A percentile compares a stretch with the other conserved stretches of the same genome.
Evolutionary conservation across 2,888 invertebrate genomes (phyloP).

Genomic region (Drosophila setosimentum): DNA sequence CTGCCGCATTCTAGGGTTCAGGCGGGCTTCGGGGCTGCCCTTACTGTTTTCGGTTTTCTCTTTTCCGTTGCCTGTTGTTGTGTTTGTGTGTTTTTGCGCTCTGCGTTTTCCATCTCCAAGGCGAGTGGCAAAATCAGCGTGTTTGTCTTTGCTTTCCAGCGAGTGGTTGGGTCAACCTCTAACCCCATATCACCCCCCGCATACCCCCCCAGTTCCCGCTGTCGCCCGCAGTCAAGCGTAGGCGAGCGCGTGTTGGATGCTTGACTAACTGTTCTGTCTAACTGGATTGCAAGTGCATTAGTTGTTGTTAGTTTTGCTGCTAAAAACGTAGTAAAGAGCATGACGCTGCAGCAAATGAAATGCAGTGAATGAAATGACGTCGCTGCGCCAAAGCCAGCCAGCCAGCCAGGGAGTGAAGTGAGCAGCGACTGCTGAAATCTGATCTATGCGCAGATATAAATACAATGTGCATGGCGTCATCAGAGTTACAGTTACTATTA

Average conservation of each 20-base stretch:
- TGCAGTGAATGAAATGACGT: constrained; percentile 76
- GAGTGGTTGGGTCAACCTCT: constrained; percentile 13
- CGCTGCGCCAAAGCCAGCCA: constrained; percentile 44
- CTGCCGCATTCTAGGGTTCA: constrained; percentile 66
- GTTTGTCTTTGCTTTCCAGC: constrained; percentile 77
- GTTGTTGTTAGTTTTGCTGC: constrained; percentile 34
- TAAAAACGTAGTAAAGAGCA: constrained; percentile 70
- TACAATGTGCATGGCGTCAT: constrained; percentile 4
- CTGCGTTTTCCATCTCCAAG: constrained; percentile 53
- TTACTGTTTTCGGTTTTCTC: not conserved
- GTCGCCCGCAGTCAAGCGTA: constrained; percentile 11
- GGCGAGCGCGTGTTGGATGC: constrained; percentile 73
- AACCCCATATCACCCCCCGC: not conserved
- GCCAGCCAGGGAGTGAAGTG: not conserved
- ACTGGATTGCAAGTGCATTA: constrained; percentile 74
- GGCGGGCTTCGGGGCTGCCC: constrained; percentile 26
- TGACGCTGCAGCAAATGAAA: constrained; percentile 65
- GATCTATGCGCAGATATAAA: constrained; percentile 20
- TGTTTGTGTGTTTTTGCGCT: constrained; percentile 53
- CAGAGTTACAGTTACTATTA: not conserved
- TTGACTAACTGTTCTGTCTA: constrained; percentile 58
- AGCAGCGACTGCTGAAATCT: not conserved
- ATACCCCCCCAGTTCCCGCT: not conserved
- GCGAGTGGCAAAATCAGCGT: constrained; percentile 69
- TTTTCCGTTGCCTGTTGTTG: constrained; percentile 27